Evolutionary conservation across 2,888 invertebrate species (phyloP), one percentile per base, ranked within the genome.

Genomic region (Hydrotaea diabolus): DNA sequence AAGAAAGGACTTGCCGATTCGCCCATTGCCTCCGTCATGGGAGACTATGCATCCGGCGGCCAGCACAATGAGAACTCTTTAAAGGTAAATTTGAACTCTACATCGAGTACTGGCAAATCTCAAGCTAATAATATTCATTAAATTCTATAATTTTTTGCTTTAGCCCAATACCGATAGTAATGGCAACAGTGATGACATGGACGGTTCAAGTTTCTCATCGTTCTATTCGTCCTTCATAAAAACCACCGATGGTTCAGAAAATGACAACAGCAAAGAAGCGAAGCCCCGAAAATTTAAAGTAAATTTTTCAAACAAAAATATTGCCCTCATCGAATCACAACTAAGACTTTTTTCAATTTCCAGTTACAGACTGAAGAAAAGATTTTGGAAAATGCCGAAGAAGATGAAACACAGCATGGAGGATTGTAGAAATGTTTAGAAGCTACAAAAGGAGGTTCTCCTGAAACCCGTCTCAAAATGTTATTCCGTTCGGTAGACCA

Each of bases 141-240:
- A 11, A 75, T 9, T 19, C 53, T 53, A 76, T 1, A 8, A 9
- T 49, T 57, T n/a, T 55, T 71, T 49, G 7, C 23, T 77, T 46
- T 82, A 90, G 89, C 87, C 82, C 57, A 91, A 91, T 86, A 89
- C 89, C 19, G 92, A 91, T 39, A 92, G 91, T 82, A 92, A 91
- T 87, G 90, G 89, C 4, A 92, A 91, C 64, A 91, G 91, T 77
- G 92, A 93, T 74, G 93, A 92, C 87, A 92, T 92, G 92, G 94
- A 94, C 88, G 94, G 93, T 43, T 95, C 95, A 46, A 95, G 94
- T 89, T 94, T 93, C 87, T 95, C 95, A 0, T 95, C 95, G 0
- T 95, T 95, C 87, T 95, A 95, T 90, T 95, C 95, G 0, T 95
- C 95, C 0, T 95, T 95, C 88, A 93, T 95, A 74, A 95, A 94